Evolutionary conservation across 2,888 invertebrate genomes (phyloP).

Genomic region (Meiosimyza decipiens): DNA sequence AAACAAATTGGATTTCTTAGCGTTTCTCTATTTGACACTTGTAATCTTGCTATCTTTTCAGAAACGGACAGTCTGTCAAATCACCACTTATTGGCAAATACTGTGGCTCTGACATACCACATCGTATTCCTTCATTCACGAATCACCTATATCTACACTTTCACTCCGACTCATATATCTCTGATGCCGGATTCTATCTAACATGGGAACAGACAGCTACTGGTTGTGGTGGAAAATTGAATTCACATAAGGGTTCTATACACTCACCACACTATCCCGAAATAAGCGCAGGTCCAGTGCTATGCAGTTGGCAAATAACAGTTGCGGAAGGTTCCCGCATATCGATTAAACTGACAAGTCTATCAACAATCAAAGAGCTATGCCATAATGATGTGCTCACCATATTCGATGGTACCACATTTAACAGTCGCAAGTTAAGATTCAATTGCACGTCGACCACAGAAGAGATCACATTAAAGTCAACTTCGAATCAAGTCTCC

Average conservation of each 20-base stretch:
- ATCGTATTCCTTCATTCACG: constrained; percentile 76
- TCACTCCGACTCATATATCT: constrained; percentile 75
- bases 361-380: constrained; percentile 53
- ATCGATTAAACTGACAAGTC: constrained; percentile 73
- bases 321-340: constrained; percentile 79
- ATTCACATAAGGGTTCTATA: constrained; percentile 77
- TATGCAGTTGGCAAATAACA: constrained; percentile 85
- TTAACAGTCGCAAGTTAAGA: constrained; percentile 44
- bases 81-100: constrained; percentile 85
- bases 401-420: constrained; percentile 57
- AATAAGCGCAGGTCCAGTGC: constrained; percentile 75
- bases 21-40: too few species aligned
- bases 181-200: constrained; percentile 77
- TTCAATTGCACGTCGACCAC: constrained; percentile 48
- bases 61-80: constrained; percentile 79
- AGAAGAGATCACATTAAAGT: constrained; percentile 41
- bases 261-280: constrained; percentile 83
- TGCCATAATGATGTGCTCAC: constrained; percentile 72
- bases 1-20: neutral
- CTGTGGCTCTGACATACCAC: constrained; percentile 77
- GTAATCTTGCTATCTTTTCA: constrained; percentile 57
- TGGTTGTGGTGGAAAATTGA: constrained; percentile 86
- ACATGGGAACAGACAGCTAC: constrained; percentile 74
- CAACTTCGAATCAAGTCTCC: constrained; percentile 54
- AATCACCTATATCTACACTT: constrained; percentile 83